Conservation (phyloP, 2,113 vertebrate genomes). For the Stegostoma tigrinum region DNA sequence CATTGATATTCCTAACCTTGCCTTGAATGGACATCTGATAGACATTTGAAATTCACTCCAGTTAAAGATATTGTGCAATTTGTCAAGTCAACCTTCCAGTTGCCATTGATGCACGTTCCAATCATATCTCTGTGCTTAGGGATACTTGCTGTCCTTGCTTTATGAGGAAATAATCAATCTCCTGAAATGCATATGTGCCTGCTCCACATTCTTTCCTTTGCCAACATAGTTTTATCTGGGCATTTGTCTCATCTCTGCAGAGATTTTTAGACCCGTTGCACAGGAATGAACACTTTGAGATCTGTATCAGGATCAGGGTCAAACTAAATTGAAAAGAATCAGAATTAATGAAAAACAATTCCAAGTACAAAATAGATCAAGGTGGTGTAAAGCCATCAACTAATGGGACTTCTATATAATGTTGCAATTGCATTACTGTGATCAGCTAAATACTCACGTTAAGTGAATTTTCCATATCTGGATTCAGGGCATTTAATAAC, state of each 20-base stretch:
- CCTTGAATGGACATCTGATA: neutral
- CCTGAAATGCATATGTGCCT: neutral
- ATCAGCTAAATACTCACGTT: neutral
- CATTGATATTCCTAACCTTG: neutral
- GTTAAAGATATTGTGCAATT: constrained; percentile 24
- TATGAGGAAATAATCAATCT: neutral
- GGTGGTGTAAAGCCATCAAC: neutral
- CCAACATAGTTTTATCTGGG: neutral
- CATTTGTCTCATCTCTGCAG: neutral
- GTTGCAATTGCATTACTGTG: neutral
- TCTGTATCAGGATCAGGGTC: neutral
- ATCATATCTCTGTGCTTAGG: neutral
- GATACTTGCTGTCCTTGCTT: neutral
- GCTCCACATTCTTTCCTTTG: neutral
- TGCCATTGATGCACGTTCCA: constrained; percentile 21
- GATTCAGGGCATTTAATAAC: neutral
- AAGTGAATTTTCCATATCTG: neutral
- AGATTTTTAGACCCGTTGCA: neutral
- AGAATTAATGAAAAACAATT: neutral
- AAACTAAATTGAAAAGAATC: neutral
- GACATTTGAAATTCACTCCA: neutral
- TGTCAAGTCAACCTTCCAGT: constrained; percentile 13
- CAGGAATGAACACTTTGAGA: neutral
- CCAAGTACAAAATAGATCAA: neutral
- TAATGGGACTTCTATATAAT: neutral